Evolutionary conservation across 2,888 invertebrate species (phyloP).

Genomic region (Reticulitermes lucifugus): DNA sequence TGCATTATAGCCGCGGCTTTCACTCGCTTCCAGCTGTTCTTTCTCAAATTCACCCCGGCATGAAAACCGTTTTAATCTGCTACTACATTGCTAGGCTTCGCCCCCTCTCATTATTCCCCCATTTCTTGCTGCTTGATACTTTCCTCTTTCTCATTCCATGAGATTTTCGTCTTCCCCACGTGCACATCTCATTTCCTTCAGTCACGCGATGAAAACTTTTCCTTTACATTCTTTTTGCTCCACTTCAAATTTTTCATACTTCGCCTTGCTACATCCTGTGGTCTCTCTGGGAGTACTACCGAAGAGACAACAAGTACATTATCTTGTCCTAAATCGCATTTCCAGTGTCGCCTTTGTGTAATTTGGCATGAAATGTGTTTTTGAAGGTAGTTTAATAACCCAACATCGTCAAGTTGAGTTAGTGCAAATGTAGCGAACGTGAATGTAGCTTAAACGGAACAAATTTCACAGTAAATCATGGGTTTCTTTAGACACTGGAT

Average conservation of each 20-base stretch:
- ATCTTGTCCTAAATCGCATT: not conserved
- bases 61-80: conserved; percentile 47
- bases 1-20: conserved; percentile 19
- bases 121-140: conserved; percentile 1
- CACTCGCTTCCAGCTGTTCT: conserved; percentile 22
- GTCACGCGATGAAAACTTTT: conserved; percentile 50
- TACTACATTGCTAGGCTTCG: not conserved
- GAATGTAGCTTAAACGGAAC: too few species aligned
- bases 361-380: not conserved
- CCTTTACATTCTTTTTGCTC: conserved; percentile 15
- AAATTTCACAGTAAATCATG: too few species aligned
- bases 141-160: conserved; percentile 3
- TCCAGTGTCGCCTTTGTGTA: not conserved
- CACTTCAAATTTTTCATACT: conserved; percentile 1
- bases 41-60: conserved; percentile 35
- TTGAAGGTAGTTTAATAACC: not conserved
- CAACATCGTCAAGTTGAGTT: too few species aligned
- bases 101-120: conserved; percentile 35
- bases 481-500: too few species aligned
- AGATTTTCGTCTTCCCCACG: conserved; percentile 31
- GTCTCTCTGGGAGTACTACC: too few species aligned
- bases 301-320: too few species aligned
- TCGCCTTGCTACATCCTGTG: too few species aligned
- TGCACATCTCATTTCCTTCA: conserved; percentile 48
- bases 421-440: too few species aligned